These are phyloP conservation scores for Zelleria hepariella DNA, from an alignment of 2,888 invertebrate genomes.

Conservation along the genomic window DNA sequence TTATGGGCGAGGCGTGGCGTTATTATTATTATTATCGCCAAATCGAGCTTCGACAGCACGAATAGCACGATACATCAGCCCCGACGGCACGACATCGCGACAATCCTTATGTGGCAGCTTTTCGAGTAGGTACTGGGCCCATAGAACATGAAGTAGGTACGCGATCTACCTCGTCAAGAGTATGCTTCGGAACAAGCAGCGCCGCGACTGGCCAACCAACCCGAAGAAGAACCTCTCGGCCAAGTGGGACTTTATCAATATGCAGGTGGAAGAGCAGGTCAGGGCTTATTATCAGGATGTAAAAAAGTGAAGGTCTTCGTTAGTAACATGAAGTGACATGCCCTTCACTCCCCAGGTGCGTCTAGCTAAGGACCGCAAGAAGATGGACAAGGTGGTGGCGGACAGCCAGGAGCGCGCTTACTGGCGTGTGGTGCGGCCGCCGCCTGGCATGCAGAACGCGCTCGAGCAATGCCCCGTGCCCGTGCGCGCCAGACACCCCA, in stretches of 20 bases:
- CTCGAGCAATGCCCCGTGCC: constrained; percentile 91
- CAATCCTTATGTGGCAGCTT: too few relatives aligned
- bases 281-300: too few relatives aligned
- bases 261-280: constrained; percentile 97
- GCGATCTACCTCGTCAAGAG: constrained; percentile 97
- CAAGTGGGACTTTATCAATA: constrained; percentile 97
- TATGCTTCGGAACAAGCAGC: constrained; percentile 95
- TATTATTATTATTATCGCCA: too few relatives aligned
- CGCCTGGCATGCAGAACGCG: constrained; percentile 88
- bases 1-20: too few relatives aligned
- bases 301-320: too few relatives aligned
- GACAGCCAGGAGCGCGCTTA: constrained; percentile 98
- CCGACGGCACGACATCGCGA: too few relatives aligned
- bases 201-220: constrained; percentile 88
- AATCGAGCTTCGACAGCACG: too few relatives aligned
- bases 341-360: constrained; percentile 73
- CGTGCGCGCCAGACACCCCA: constrained; percentile 78
- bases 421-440: constrained; percentile 96
- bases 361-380: constrained; percentile 93
- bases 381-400: constrained; percentile 95
- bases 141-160: too few relatives aligned
- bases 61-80: too few relatives aligned
- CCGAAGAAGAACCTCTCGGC: constrained; percentile 94
- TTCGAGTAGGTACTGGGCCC: too few relatives aligned
- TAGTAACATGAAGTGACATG: too few relatives aligned